phyloP scores from a whole-genome alignment of 2,797 vertebrate genomes.

The Gymnoscopelus braueri region DNA sequence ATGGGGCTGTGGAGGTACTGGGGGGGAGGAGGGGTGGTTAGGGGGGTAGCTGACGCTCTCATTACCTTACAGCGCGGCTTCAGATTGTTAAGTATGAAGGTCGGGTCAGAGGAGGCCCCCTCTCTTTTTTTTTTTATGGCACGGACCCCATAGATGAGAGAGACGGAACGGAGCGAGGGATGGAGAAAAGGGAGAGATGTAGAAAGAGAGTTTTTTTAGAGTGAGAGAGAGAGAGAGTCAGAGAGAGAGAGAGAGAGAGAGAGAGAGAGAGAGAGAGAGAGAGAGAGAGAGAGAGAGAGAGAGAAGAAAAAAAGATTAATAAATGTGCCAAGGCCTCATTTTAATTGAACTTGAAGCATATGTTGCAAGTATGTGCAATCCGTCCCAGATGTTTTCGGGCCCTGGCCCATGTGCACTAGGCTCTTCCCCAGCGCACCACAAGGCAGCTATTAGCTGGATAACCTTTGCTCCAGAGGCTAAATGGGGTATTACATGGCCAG shows the following conservation, averaged over 20 bases:
- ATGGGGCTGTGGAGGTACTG: constrained; percentile 61
- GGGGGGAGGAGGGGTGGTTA: constrained; percentile 2
- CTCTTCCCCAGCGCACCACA: constrained; percentile 86
- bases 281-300: constrained; percentile 10
- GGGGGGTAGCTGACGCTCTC: constrained; percentile 67
- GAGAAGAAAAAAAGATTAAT: constrained; percentile 87
- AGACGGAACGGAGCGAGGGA: too few species aligned
- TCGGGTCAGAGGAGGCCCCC: constrained; percentile 83
- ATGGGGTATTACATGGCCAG: constrained; percentile 93
- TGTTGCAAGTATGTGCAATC: constrained; percentile 95
- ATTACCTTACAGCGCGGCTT: constrained; percentile 78
- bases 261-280: constrained; percentile 13
- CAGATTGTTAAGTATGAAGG: constrained; percentile 83
- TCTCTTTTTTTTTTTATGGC: constrained; percentile 78
- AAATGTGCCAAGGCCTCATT: constrained; percentile 96
- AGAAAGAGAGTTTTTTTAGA: constrained; percentile 10
- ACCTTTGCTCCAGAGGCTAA: constrained; percentile 95
- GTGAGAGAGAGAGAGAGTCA: constrained; percentile 8
- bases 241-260: constrained; percentile 5
- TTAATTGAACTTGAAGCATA: constrained; percentile 98
- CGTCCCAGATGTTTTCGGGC: constrained; percentile 90
- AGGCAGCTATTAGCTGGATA: constrained; percentile 97
- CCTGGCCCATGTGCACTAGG: constrained; percentile 79
- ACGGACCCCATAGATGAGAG: constrained; percentile 75
- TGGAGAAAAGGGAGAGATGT: constrained; percentile 31